phyloP scores from a whole-genome alignment of 1,140 invertebrate genomes.

The Heterodera carotae region DNA sequence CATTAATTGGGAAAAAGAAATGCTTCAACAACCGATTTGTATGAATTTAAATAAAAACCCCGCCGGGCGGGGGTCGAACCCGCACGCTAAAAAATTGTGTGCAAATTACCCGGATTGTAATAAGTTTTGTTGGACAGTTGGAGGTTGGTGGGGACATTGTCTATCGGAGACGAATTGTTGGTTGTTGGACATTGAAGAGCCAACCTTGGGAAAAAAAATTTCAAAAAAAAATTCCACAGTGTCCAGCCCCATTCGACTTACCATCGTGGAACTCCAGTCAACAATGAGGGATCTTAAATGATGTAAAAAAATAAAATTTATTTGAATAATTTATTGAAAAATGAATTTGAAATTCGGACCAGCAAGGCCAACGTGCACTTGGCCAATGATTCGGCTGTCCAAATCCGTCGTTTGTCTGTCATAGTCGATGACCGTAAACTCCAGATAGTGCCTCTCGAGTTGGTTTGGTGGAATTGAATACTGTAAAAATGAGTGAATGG shows the following conservation, averaged over 20 bases:
- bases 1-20: slow-evolving; percentile 5
- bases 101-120: not conserved
- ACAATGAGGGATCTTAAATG: slow-evolving; percentile 44
- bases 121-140: not conserved
- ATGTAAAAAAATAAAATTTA: not conserved
- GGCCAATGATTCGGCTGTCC: slow-evolving; percentile 58
- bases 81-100: not conserved
- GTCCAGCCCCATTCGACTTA: not conserved
- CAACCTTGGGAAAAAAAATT: slow-evolving; percentile 58
- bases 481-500: not conserved
- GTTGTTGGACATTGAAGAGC: slow-evolving; percentile 63
- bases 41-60: no score
- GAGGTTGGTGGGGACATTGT: not conserved
- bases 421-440: slow-evolving; percentile 74
- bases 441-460: slow-evolving; percentile 63
- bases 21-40: no score
- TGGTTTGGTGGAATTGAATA: slow-evolving; percentile 13
- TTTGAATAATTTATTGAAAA: slow-evolving; percentile 67
- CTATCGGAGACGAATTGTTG: not conserved
- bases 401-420: slow-evolving; percentile 68
- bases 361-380: slow-evolving; percentile 71
- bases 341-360: slow-evolving; percentile 67
- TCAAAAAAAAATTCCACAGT: not conserved
- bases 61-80: no score
- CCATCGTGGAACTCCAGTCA: slow-evolving; percentile 70